Base-by-base conservation (phyloP, 1,140 invertebrate genomes). In the Diprion similis region DNA sequence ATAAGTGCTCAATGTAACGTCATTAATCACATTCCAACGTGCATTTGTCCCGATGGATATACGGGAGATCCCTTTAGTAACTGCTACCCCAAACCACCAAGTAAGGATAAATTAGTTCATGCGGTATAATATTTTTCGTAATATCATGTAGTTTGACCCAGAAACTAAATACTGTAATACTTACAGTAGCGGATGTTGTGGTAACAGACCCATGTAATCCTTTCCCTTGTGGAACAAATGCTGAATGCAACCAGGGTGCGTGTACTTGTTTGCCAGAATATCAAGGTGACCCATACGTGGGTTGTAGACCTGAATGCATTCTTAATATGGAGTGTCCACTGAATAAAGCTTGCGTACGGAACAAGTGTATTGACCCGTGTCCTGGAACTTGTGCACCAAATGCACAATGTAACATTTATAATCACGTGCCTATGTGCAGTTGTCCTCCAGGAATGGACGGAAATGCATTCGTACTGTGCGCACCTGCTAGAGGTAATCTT, bases 41-140 rank as follows among this genome's bases (percentile, higher is more conserved):
- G 93, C 83, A 91, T 89, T 10, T 95, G 94, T 81, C 88, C 89
- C 11, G 84, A 89, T 7, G 92, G 93, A 67, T 93, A 89, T 80
- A 91, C 90, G 19, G 93, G 94, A 47, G 91, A 95, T 90, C 93
- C 94, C 46, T 94, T 94, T 77, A 88, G 86, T 71, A 85, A 87
- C 73, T 92, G 90, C 77, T 87, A 84, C 76, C 87, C 87, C 2
- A 90, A 90, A 86, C 89, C 89, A 73, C 51, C 51, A 59, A 13
- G 51, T 59, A 59, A 59, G 51, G n/a, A 59, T 59, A 59, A 3
- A 59, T 37, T 18, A 70, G 13, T 64, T 65, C 17, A 64, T 65
- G 4, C 1, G 11, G 47, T 46, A 48, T 70, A 70, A 64, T 0
- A 17, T 64, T 71, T 10, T 71, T 13, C 51, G 18, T 71, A 8